Percentiles rank a stretch among this genome's conserved stretches.
Conservation (phyloP, 2,888 invertebrate genomes). For the Crematogaster levior region DNA sequence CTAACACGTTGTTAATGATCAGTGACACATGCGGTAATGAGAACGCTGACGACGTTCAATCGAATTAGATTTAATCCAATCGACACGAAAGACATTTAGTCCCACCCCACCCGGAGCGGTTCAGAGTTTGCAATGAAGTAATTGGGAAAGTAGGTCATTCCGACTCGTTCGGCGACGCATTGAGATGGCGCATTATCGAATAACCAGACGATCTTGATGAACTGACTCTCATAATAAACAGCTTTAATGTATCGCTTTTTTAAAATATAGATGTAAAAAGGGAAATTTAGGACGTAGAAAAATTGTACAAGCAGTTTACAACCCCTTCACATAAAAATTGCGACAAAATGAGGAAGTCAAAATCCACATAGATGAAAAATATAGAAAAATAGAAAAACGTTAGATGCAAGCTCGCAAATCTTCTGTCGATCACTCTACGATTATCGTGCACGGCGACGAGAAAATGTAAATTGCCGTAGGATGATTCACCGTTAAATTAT, state of each 20-base stretch:
- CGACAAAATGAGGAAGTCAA: neutral
- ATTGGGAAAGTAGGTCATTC: constrained; percentile 70
- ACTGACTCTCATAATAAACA: neutral
- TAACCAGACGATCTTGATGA: constrained; percentile 21
- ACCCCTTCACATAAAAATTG: neutral
- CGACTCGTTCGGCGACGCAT: constrained; percentile 57
- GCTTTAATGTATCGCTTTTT: neutral
- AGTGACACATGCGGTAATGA: constrained; percentile 46
- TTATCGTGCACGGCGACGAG: neutral
- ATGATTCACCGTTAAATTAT: constrained; percentile 69
- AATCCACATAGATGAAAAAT: too few relatives aligned
- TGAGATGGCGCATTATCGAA: constrained; percentile 37
- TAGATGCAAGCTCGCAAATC: neutral
- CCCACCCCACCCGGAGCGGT: constrained; percentile 34
- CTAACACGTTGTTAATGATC: constrained; percentile 16
- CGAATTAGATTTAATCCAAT: constrained; percentile 60
- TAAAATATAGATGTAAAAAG: neutral
- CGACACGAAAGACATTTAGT: constrained; percentile 51
- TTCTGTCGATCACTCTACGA: neutral
- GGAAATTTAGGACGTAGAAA: neutral
- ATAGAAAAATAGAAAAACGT: too few relatives aligned
- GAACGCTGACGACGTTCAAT: constrained; percentile 62
- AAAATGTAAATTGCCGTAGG: neutral
- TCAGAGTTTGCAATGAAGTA: constrained; percentile 63
- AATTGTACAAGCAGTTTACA: neutral